These are phyloP conservation scores for Corythoichthys intestinalis DNA, from an alignment of 2,113 vertebrate genomes.

Conservation along the genomic window DNA sequence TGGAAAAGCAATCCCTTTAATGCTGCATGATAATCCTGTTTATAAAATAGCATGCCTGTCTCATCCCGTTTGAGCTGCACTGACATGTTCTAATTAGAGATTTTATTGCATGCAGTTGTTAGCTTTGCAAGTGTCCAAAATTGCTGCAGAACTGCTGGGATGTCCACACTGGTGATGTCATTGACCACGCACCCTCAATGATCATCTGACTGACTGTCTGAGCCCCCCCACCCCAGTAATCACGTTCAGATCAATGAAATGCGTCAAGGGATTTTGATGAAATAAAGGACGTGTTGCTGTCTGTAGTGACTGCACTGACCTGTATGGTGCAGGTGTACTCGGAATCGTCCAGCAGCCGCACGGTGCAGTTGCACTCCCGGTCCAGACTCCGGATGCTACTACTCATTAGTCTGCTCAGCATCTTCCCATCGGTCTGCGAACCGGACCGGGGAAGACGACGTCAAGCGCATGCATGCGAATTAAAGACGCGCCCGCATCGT, in stretches of 20 bases:
- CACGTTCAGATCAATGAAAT: neutral
- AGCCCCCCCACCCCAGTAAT: conserved; percentile 2
- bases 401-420: conserved; percentile 95
- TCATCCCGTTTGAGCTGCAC: conserved; percentile 14
- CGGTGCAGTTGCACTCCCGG: conserved; percentile 91
- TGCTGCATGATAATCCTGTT: neutral
- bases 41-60: neutral
- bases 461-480: conserved; percentile 46
- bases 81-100: conserved; percentile 27
- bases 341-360: conserved; percentile 94
- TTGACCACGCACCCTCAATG: conserved; percentile 14
- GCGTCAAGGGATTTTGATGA: neutral
- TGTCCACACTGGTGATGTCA: conserved; percentile 30
- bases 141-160: conserved; percentile 22
- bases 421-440: conserved; percentile 73
- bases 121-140: neutral
- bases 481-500: conserved; percentile 39
- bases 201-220: conserved; percentile 11
- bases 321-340: conserved; percentile 93
- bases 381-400: conserved; percentile 96
- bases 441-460: conserved; percentile 54
- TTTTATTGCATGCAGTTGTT: conserved; percentile 27
- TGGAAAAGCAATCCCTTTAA: neutral
- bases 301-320: conserved; percentile 55
- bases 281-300: conserved; percentile 12